A percentile compares a stretch with the other conserved stretches of the same genome.
phyloP scores from a whole-genome alignment of 2,113 vertebrate genomes.

The Acanthisitta chloris region DNA sequence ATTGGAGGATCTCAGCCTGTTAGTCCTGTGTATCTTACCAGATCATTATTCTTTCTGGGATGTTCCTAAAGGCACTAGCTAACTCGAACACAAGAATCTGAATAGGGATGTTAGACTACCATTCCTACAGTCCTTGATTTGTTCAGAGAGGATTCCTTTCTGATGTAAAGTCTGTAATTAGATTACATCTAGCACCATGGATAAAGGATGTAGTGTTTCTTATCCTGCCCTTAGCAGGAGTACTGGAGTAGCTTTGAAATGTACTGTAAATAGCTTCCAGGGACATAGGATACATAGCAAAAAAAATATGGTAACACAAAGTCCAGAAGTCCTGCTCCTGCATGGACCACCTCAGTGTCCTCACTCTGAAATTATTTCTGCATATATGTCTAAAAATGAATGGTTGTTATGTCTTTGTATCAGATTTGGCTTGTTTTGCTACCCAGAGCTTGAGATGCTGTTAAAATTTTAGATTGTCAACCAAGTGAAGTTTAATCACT shows the following conservation, averaged over 20 bases:
- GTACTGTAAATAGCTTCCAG: background rate
- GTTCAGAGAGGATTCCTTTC: conserved; percentile 38
- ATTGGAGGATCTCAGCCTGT: background rate
- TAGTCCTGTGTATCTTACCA: background rate
- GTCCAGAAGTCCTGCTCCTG: background rate
- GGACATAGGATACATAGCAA: background rate
- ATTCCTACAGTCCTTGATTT: background rate
- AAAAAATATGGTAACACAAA: background rate
- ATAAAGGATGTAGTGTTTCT: conserved; percentile 23
- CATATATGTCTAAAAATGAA: background rate
- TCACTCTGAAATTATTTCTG: background rate
- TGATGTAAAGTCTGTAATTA: conserved; percentile 54
- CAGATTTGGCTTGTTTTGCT: background rate
- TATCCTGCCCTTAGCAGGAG: background rate
- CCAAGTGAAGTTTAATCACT: background rate
- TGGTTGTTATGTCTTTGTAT: background rate
- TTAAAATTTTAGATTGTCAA: background rate
- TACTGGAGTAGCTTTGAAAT: conserved; percentile 17
- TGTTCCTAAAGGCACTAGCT: background rate
- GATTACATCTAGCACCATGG: conserved; percentile 33
- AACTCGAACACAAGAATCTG: background rate
- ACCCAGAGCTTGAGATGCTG: background rate
- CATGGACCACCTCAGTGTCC: background rate
- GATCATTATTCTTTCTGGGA: background rate
- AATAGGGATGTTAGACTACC: background rate